Evolutionary conservation across 2,888 invertebrate genomes (phyloP), one percentile per base, ranked within the genome.

Genomic region (Tenthredo distinguenda): DNA sequence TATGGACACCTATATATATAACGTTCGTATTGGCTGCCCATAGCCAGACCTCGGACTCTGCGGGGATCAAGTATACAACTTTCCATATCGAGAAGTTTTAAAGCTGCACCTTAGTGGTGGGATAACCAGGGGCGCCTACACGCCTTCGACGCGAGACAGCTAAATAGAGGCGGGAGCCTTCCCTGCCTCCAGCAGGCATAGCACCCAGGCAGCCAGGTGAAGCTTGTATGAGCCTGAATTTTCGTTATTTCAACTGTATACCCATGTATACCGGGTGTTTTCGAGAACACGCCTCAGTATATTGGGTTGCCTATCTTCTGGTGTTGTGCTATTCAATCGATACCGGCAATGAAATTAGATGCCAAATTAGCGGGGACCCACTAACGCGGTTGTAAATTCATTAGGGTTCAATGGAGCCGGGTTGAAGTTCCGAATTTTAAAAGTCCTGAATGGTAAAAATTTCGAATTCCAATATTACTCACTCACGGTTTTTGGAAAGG

Each of bases 61-160:
- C 88, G 86, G 87, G 88, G 87, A 89, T 90, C 90, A 79, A 76
- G 89, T 89, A 87, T 88, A 89, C 89, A 90, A 91, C 91, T 91
- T 91, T 91, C 91, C 91, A 91, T 91, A 91, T 90, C 87, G 90
- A 91, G 91, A 87, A 90, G 89, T 88, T 90, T 91, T 91, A 90
- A 89, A 90, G 91, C 90, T 90, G 87, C 88, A 88, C 88, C 90
- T 88, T 85, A 88, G 89, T 89, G 85, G 87, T 89, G 90, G 91
- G 90, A 90, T 91, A 91, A 90, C 90, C 90, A 90, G 91, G 87
- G 90, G 90, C 91, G 91, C 91, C 83, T 83, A 83, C 83, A 83
- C 83, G 83, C 83, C 83, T 83, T 83, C 83, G 83, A 83, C 71
- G 83, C 68, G 83, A 83, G 83, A 83, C 83, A 83, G 83, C 83